Evolutionary conservation across 2,888 invertebrate genomes (phyloP).

Genomic region (Lacanobia oleracea): DNA sequence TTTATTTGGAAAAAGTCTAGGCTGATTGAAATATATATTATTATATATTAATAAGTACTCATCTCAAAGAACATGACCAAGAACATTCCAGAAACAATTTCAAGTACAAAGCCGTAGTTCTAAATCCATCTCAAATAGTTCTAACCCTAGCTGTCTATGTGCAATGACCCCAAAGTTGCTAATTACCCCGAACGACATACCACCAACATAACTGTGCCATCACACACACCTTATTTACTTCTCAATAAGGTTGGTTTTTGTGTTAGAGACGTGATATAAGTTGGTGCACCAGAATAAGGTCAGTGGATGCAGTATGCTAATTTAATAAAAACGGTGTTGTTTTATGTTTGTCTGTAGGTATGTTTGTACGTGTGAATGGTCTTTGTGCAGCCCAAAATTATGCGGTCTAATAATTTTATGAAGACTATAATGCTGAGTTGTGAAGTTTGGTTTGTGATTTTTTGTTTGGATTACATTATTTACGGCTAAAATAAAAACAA

Average conservation of each 20-base stretch:
- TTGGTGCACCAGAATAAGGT: conserved; percentile 69
- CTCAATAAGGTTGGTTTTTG: conserved; percentile 34
- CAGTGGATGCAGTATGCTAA: conserved; percentile 78
- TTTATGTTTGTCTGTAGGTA: conserved; percentile 37
- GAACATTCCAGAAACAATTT: conserved; percentile 34
- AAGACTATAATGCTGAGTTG: conserved; percentile 4
- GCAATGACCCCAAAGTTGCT: conserved; percentile 67
- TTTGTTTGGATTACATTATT: not conserved
- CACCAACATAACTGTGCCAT: conserved; percentile 24
- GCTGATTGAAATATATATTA: not conserved
- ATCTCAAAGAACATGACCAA: not conserved
- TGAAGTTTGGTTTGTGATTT: not conserved
- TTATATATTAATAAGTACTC: no score
- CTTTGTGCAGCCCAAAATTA: conserved; percentile 51
- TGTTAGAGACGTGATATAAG: not conserved
- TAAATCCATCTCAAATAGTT: conserved; percentile 53
- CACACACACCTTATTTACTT: conserved; percentile 32
- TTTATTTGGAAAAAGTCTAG: not conserved
- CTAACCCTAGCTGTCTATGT: conserved; percentile 62
- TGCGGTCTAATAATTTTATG: conserved; percentile 58
- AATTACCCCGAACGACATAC: conserved; percentile 54
- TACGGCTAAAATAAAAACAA: not conserved
- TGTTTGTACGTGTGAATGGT: conserved; percentile 43
- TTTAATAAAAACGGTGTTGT: conserved; percentile 76
- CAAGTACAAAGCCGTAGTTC: conserved; percentile 46